Percentiles rank a stretch among this genome's conserved stretches.
Conservation (phyloP, 2,113 vertebrate genomes). For the Fulmarus glacialis region DNA sequence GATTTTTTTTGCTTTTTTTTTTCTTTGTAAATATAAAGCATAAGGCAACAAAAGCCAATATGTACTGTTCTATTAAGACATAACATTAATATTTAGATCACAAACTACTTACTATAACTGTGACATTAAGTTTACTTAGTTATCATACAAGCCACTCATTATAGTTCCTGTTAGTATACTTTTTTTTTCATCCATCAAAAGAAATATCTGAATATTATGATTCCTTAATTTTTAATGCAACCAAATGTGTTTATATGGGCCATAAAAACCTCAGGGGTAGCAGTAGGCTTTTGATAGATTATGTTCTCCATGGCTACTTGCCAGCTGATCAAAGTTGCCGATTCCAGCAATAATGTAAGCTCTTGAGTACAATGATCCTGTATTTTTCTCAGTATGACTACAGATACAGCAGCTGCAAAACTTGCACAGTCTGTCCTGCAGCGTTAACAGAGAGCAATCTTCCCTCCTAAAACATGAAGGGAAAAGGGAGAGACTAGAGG, state of each 20-base stretch:
- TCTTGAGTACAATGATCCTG: neutral
- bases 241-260: neutral
- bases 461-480: neutral
- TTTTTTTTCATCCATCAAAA: neutral
- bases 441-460: accelerated
- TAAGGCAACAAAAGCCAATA: neutral
- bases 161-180: neutral
- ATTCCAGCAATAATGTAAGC: neutral
- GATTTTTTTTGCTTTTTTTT: neutral
- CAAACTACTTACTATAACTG: neutral
- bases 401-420: neutral
- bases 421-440: neutral
- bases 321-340: neutral
- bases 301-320: neutral
- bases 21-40: neutral
- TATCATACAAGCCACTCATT: neutral
- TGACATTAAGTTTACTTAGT: neutral
- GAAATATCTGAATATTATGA: neutral
- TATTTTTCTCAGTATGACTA: neutral
- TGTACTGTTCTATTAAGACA: neutral
- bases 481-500: neutral
- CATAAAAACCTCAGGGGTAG: neutral
- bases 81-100: neutral
- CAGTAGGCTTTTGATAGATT: neutral
- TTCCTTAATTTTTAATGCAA: slow-evolving; percentile 13